Percentiles rank a stretch among this genome's conserved stretches.
These are phyloP conservation scores for Hyles lineata DNA, from an alignment of 2,888 invertebrate genomes.

Conservation along the genomic window DNA sequence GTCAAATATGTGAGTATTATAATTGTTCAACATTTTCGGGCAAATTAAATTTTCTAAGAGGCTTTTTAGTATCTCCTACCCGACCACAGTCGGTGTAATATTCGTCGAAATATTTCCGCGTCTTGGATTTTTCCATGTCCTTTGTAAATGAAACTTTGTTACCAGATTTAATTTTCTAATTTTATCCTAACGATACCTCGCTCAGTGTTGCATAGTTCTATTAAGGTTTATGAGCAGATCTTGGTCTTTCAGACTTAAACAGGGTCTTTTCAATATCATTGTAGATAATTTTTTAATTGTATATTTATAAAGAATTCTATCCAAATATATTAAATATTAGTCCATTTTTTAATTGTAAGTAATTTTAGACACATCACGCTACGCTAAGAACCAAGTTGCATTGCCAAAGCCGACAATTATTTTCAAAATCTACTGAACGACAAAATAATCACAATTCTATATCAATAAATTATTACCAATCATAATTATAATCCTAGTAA, in stretches of 20 bases:
- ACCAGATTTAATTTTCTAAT: slow-evolving; percentile 58
- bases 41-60: too few relatives aligned
- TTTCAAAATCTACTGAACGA: background rate
- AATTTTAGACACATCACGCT: slow-evolving; percentile 21
- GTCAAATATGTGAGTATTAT: too few relatives aligned
- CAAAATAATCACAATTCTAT: background rate
- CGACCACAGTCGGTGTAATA: background rate
- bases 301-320: slow-evolving; percentile 65
- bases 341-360: slow-evolving; percentile 51
- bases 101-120: background rate
- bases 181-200: slow-evolving; percentile 61
- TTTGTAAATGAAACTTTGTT: slow-evolving; percentile 54
- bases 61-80: too few relatives aligned
- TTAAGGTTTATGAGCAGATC: slow-evolving; percentile 44
- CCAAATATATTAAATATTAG: slow-evolving; percentile 74
- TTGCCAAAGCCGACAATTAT: background rate
- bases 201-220: slow-evolving; percentile 58
- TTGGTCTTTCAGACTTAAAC: slow-evolving; percentile 69
- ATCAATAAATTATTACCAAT: too few relatives aligned
- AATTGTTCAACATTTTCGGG: too few relatives aligned
- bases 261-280: slow-evolving; percentile 77
- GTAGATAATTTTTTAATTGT: slow-evolving; percentile 65
- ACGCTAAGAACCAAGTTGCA: background rate
- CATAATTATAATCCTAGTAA: too few relatives aligned
- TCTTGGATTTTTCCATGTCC: slow-evolving; percentile 23